Base-by-base conservation (phyloP, 2,113 vertebrate genomes). In the Microcebus jonahi region DNA sequence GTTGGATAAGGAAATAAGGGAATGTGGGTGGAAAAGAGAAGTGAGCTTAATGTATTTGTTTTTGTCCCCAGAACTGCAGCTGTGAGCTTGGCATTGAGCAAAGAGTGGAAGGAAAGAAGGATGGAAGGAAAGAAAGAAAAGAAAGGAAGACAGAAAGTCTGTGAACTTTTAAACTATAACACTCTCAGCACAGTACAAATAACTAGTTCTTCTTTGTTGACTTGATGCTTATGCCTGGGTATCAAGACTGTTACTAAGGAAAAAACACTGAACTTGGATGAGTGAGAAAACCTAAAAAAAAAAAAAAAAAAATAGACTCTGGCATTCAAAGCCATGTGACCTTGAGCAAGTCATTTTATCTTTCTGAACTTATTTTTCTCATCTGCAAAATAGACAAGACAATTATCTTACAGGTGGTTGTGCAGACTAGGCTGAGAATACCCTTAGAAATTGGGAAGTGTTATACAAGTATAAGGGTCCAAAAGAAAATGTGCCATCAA, bases 31-130 rank as follows among this genome's bases (percentile, higher is more conserved):
- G 34, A 87, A 83, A 36, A 88, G 42, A 89, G 34, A 92, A 91
- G 59, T 94, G 63, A 81, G 84, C 21, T 85, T 82, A 61, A 90
- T 67, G 34, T 63, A 57, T 73, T 91, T 95, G 70, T 80, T 75
- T 92, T 70, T 77, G 67, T n/a, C 50, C 55, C 42, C 71, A 67
- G n/a, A 82, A 67, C 29, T 10, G 4, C 18, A 55, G 48, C 63
- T 87, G 42, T 88, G 50, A 85, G 39, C 27, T 76, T 75, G 61
- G 27, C 21, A 25, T 65, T 61, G 76, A 92, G 55, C 36, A 92
- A 50, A 42, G 63, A 94, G 45, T 15, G 48, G 48, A 0, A 59
- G 23, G n/a, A 20, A 71, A 21, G 31, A 36, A 90, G 27, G 25
- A 12, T 23, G n/a, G 15, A 20, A 70, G 70, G 15, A 67, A 83